Conservation (phyloP, 2,888 invertebrate genomes). For the Anorthoa munda region DNA sequence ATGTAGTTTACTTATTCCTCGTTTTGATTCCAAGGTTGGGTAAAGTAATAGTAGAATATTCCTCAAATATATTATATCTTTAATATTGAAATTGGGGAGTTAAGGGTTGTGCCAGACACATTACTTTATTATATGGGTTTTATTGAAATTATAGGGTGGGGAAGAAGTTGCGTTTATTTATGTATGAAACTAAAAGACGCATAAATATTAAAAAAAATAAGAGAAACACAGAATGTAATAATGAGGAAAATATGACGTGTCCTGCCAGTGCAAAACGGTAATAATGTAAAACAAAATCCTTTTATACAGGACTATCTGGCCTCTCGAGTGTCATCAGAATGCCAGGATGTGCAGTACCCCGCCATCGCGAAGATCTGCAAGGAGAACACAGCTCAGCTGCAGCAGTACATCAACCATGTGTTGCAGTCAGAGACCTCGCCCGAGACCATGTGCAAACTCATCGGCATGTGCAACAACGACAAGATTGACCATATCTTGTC, state of each 20-base stretch:
- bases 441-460: slow-evolving; percentile 95
- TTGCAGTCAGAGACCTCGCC: slow-evolving; percentile 96
- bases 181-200: too few relatives aligned
- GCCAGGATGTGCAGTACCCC: slow-evolving; percentile 93
- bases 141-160: too few relatives aligned
- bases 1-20: neutral
- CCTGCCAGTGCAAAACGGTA: too few relatives aligned
- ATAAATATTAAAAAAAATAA: too few relatives aligned
- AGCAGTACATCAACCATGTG: slow-evolving; percentile 95
- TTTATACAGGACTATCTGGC: slow-evolving; percentile 93
- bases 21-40: neutral
- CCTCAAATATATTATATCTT: too few relatives aligned
- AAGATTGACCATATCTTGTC: slow-evolving; percentile 92
- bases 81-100: too few relatives aligned
- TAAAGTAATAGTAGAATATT: neutral
- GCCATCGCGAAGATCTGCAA: slow-evolving; percentile 93
- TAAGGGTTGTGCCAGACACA: too few relatives aligned
- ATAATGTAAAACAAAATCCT: neutral
- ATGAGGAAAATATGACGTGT: too few relatives aligned
- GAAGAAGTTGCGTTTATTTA: too few relatives aligned
- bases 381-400: slow-evolving; percentile 90
- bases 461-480: slow-evolving; percentile 96
- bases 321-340: slow-evolving; percentile 95
- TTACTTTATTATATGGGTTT: too few relatives aligned
- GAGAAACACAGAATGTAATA: too few relatives aligned